A percentile compares a stretch with the other conserved stretches of the same genome.
These are phyloP conservation scores for Myiopsitta monachus DNA, from an alignment of 2,113 vertebrate genomes.

Conservation along the genomic window DNA sequence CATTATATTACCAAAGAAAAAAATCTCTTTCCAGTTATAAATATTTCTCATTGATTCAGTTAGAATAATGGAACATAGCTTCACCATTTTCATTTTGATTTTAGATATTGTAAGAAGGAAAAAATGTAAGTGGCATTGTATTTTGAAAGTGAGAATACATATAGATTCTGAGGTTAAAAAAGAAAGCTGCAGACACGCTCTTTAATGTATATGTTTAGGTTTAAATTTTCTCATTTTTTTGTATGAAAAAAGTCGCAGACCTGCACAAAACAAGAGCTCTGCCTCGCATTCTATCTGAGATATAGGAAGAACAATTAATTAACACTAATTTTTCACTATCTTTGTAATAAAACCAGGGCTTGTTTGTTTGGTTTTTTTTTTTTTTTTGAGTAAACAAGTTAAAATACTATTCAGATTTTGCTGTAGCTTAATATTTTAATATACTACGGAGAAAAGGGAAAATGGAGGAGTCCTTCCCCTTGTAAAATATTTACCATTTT, in stretches of 20 bases:
- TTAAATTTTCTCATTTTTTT: neutral
- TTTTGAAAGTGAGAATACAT: neutral
- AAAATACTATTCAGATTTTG: neutral
- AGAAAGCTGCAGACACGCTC: neutral
- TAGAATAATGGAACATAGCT: neutral
- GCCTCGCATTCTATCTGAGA: neutral
- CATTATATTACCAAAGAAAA: neutral
- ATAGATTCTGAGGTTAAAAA: neutral
- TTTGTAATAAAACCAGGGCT: neutral
- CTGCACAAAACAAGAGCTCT: neutral
- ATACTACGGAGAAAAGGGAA: neutral
- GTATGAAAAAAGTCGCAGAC: neutral
- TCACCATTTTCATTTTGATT: neutral
- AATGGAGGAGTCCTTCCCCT: neutral
- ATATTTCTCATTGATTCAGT: neutral
- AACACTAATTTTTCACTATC: neutral
- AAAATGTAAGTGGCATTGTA: neutral
- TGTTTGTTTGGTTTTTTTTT: neutral
- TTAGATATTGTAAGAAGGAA: neutral
- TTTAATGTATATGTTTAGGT: neutral
- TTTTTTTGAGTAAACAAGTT: neutral
- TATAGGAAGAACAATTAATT: neutral
- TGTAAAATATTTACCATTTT: neutral
- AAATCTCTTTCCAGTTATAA: rapidly evolving
- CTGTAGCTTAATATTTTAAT: neutral